These are phyloP conservation scores for Drosophila fungiperda DNA, from an alignment of 2,888 invertebrate genomes.

Conservation along the genomic window DNA sequence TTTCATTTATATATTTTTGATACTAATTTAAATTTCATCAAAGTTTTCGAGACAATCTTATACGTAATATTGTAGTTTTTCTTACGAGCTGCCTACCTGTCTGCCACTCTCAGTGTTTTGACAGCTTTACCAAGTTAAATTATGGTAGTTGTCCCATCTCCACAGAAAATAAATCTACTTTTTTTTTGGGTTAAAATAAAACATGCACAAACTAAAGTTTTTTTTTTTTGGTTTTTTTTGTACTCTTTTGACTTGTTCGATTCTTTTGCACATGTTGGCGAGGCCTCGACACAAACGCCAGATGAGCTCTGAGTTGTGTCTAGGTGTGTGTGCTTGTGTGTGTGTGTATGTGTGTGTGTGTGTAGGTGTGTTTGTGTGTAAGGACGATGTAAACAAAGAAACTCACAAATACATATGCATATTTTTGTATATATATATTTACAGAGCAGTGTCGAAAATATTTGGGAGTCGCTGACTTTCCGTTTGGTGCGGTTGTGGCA, in stretches of 20 bases:
- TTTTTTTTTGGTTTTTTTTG: neutral
- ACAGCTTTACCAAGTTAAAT: conserved; percentile 70
- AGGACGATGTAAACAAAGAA: conserved; percentile 58
- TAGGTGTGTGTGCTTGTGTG: conserved; percentile 5
- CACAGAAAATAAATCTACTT: conserved; percentile 30
- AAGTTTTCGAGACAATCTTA: conserved; percentile 26
- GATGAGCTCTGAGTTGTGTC: conserved; percentile 55
- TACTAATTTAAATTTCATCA: conserved; percentile 61
- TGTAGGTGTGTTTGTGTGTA: conserved; percentile 4
- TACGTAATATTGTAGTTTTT: conserved; percentile 1
- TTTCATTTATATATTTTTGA: conserved; percentile 30
- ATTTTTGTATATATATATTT: conserved; percentile 42
- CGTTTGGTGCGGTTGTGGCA: conserved; percentile 1
- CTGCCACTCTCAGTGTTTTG: conserved; percentile 56
- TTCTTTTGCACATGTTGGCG: conserved; percentile 73
- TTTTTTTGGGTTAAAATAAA: conserved; percentile 42
- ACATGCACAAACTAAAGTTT: conserved; percentile 40
- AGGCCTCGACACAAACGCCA: conserved; percentile 69
- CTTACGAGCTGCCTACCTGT: conserved; percentile 1
- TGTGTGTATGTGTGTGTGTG: conserved; percentile 2
- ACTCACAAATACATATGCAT: conserved; percentile 24
- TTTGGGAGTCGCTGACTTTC: conserved; percentile 46
- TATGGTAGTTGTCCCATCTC: conserved; percentile 54
- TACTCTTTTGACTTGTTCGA: conserved; percentile 53
- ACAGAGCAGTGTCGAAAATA: conserved; percentile 59